Conservation (phyloP, 1,140 invertebrate genomes). For the Mactra quadrangularis region DNA sequence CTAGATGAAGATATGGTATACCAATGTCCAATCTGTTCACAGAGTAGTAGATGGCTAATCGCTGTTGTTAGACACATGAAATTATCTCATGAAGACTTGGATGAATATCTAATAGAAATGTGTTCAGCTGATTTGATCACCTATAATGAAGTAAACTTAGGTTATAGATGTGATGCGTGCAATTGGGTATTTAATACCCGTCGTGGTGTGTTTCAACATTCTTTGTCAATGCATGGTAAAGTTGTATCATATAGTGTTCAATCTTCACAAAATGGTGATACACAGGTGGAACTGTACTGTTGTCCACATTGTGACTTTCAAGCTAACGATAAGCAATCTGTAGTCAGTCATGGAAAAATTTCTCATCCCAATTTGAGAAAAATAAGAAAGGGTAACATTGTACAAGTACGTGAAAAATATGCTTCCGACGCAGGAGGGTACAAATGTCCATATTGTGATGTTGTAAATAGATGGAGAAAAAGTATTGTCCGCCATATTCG, state of each 20-base stretch:
- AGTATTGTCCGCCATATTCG: slow-evolving; percentile 25
- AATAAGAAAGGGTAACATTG: background rate
- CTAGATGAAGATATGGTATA: background rate
- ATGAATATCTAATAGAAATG: background rate
- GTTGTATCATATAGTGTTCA: background rate
- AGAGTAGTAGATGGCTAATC: slow-evolving; percentile 3
- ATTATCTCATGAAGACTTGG: background rate
- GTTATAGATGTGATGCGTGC: background rate
- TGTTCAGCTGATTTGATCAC: too few species aligned
- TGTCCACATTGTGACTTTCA: slow-evolving; percentile 36
- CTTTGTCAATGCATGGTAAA: background rate
- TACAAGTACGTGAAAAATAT: background rate
- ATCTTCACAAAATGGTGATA: background rate
- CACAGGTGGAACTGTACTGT: background rate
- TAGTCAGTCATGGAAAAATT: background rate
- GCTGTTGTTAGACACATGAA: slow-evolving; percentile 1
- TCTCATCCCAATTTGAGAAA: slow-evolving; percentile 7
- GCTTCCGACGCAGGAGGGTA: background rate
- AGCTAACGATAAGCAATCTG: background rate
- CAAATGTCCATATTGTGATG: slow-evolving; percentile 17
- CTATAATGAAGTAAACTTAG: background rate
- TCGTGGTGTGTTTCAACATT: background rate
- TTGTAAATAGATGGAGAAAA: slow-evolving; percentile 20
- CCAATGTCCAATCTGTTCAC: background rate
- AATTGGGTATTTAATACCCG: background rate